Base-by-base conservation (phyloP, 2,797 vertebrate species). In the Lacerta viridis region DNA sequence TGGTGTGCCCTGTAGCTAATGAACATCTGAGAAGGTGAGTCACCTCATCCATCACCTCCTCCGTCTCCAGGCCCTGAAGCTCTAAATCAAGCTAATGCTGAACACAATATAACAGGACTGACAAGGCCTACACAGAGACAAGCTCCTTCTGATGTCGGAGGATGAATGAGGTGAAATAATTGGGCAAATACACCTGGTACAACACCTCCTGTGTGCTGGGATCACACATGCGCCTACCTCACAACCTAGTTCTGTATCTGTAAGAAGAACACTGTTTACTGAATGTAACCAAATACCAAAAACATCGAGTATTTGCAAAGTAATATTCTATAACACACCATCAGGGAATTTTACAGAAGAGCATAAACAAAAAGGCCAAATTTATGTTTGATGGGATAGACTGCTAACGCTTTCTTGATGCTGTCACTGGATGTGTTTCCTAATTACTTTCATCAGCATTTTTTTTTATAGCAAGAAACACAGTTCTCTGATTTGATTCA, bases 41-140 rank as follows among this genome's bases (percentile, higher is more conserved):
- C 87, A 41, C 61, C 92, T 87, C 66, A 84, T 90, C 85, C 80
- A 88, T 59, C 81, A 92, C 43, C 82, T 80, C 11, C 76, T 36
- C 8, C 29, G 20, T 61, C 33, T 85, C 87, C 88, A 89, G 39
- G 18, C 88, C 89, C 92, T 85, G 83, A 72, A 92, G 89, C 89
- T 90, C 87, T 89, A 84, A 90, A 90, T 90, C 71, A 86, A 90
- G 36, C 23, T 91, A 76, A 72, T 61, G 41, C 46, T 23, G 85
- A 69, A 66, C 64, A 86, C 85, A 90, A 93, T 10, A 11, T 8
- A 83, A 95, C 91, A 84, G 91, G 80, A 43, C 89, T 90, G 90
- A 92, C 92, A 94, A 87, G 29, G 82, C 1, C 74, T 80, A 7
- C 50, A 88, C n/a, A 87, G 88, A 86, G 79, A 33, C 89, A 88